Evolutionary conservation across 2,113 vertebrate genomes (phyloP).

Genomic region (Misgurnus mizolepis): DNA sequence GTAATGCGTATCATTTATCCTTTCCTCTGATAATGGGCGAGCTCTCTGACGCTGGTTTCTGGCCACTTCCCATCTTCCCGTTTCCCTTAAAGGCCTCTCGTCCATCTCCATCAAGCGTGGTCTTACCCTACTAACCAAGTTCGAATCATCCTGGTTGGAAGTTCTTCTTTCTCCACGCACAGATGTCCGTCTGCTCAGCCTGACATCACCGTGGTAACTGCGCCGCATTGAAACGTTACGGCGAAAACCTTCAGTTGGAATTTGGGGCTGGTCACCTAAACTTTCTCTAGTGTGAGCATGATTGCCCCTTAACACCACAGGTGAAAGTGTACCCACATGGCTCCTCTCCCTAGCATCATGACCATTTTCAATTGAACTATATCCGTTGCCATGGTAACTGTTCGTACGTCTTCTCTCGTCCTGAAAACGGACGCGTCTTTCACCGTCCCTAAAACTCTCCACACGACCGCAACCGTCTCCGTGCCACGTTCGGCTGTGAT

Average conservation of each 20-base stretch:
- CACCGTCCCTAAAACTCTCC: conserved; percentile 42
- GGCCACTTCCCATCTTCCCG: conserved; percentile 37
- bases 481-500: conserved; percentile 27
- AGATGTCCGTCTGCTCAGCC: conserved; percentile 59
- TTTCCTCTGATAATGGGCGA: conserved; percentile 28
- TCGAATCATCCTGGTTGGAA: conserved; percentile 18
- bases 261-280: not conserved
- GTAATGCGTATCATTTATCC: conserved; percentile 29
- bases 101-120: conserved; percentile 52
- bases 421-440: conserved; percentile 70
- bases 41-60: not conserved
- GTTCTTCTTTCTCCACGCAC: conserved; percentile 51
- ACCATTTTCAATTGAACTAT: conserved; percentile 61
- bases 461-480: conserved; percentile 29
- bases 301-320: not conserved
- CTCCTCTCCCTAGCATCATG: conserved; percentile 36
- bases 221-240: conserved; percentile 63
- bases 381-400: conserved; percentile 34
- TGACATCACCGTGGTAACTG: conserved; percentile 71
- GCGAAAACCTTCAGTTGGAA: conserved; percentile 62
- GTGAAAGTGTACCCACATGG: not conserved
- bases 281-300: not conserved
- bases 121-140: conserved; percentile 50
- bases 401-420: conserved; percentile 46
- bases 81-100: conserved; percentile 45